Evolutionary conservation across 2,113 vertebrate species (phyloP).

Genomic region (Hippopotamus amphibius): DNA sequence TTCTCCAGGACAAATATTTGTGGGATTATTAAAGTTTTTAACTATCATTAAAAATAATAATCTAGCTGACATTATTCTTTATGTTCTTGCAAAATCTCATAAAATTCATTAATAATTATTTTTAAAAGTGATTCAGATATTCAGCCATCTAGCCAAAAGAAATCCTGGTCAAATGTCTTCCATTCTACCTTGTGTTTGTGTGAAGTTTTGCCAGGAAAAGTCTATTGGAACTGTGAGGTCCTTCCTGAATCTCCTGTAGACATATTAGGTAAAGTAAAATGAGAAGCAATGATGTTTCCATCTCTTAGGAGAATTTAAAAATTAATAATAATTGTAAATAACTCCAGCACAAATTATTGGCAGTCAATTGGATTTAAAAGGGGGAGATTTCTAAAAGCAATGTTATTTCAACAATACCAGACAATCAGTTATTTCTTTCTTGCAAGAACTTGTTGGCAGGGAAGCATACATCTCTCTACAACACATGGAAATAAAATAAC

Average conservation of each 20-base stretch:
- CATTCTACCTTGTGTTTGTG: not conserved
- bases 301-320: not conserved
- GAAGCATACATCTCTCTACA: not conserved
- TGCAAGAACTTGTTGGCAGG: not conserved
- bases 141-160: not conserved
- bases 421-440: not conserved
- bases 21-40: not conserved
- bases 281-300: not conserved
- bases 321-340: conserved; percentile 41
- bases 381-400: not conserved
- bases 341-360: conserved; percentile 51
- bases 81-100: not conserved
- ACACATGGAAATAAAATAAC: conserved; percentile 43
- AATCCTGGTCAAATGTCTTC: not conserved
- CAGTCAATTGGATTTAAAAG: conserved; percentile 50
- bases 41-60: not conserved
- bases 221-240: not conserved
- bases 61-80: not conserved
- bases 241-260: not conserved
- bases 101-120: not conserved
- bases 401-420: not conserved
- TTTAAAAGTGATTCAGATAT: not conserved
- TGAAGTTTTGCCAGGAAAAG: not conserved
- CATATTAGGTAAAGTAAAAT: not conserved
- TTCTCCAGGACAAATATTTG: not conserved